phyloP scores from a whole-genome alignment of 2,888 invertebrate genomes.

The Acronicta psi region DNA sequence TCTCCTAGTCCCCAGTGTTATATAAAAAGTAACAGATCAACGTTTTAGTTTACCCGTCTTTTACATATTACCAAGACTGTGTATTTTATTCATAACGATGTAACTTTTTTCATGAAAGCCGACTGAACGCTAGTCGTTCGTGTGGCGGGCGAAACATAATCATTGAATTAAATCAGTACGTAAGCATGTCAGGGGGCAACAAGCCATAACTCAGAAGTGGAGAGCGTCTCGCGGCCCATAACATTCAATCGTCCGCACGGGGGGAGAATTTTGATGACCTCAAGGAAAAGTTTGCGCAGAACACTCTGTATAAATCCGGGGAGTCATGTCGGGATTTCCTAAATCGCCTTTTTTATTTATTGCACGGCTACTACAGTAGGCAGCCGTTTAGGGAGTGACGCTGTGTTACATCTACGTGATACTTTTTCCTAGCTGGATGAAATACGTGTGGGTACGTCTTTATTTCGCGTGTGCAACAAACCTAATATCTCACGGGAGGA shows the following conservation, averaged over 20 bases:
- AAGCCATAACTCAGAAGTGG: slow-evolving; percentile 82
- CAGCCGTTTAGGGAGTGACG: slow-evolving; percentile 80
- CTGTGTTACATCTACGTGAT: slow-evolving; percentile 76
- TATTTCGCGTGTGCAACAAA: slow-evolving; percentile 58
- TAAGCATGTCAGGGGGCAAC: slow-evolving; percentile 79
- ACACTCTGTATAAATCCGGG: slow-evolving; percentile 86
- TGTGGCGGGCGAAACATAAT: slow-evolving; percentile 61
- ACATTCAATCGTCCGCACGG: slow-evolving; percentile 87
- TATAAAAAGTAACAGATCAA: slow-evolving; percentile 20
- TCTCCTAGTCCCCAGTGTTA: slow-evolving; percentile 7
- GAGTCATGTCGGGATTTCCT: slow-evolving; percentile 86
- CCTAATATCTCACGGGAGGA: slow-evolving; percentile 43
- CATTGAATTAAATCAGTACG: slow-evolving; percentile 81
- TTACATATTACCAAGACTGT: slow-evolving; percentile 36
- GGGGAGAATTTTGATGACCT: slow-evolving; percentile 87
- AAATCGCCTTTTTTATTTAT: slow-evolving; percentile 87
- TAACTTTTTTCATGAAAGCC: slow-evolving; percentile 50
- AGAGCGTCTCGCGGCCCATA: slow-evolving; percentile 85
- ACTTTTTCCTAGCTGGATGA: slow-evolving; percentile 67
- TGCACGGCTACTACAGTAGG: slow-evolving; percentile 77
- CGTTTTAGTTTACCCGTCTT: slow-evolving; percentile 35
- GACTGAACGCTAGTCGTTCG: slow-evolving; percentile 31
- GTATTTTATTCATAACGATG: slow-evolving; percentile 49
- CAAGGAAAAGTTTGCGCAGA: slow-evolving; percentile 84
- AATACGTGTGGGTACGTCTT: slow-evolving; percentile 62